Evolutionary conservation across 2,888 invertebrate genomes (phyloP), one percentile per base, ranked within the genome.

Genomic region (Petrolisthes manimaculis): DNA sequence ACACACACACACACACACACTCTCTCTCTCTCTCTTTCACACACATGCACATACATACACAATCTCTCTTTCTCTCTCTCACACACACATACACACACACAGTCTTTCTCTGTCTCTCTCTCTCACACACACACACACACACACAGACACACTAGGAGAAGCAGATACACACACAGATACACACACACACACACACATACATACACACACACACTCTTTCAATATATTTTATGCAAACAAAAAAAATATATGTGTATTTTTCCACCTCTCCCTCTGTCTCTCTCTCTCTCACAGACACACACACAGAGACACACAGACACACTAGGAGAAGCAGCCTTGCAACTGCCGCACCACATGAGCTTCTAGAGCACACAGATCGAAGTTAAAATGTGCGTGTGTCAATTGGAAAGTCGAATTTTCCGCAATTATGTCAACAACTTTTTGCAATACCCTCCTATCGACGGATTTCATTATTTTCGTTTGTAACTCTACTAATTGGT

Each of bases 351-450:
- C 83, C 24, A 86, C 86, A 53, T 86, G 89, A n/a, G 74, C 83
- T 54, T 86, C 86, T 8, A 89, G 75, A 24, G 86, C 37, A 51
- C 83, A 89, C 61, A 89, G 83, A n/a, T 89, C 89, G 67, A 89
- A 89, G 79, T 67, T 86, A 79, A 89, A 89, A 24, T 89, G 86
- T 69, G 89, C 89, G 2, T 83, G 78, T 14, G 84, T 83, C 24
- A 89, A 24, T 53, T 86, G 83, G 21, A 89, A 89, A 37, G 61
- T 83, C 67, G 74, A 77, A 61, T 86, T 56, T 37, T 83, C 81
- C 21, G 86, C 89, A 12, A 89, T 84, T 37, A 89, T 89, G n/a
- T 89, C 86, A 14, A 89, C 89, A 56, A 89, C 86, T 24, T 89
- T 78, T 75, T 89, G 89, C 21, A 89, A 54, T 51, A 80, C 55